Evolutionary conservation across 2,797 vertebrate genomes (phyloP), one percentile per base, ranked within the genome.

Genomic region (Natrix natrix): DNA sequence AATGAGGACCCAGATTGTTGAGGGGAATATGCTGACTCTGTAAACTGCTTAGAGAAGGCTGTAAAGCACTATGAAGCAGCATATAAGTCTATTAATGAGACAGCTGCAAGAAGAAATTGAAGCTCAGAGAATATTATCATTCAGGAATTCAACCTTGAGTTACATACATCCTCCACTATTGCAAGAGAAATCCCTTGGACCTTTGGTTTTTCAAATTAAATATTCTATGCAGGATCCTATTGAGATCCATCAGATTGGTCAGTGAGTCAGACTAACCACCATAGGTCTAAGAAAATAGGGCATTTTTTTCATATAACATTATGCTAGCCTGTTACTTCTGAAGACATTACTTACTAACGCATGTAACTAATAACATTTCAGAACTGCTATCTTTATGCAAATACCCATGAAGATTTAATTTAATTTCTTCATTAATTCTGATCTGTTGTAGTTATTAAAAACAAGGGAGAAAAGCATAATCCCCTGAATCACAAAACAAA

Each of bases 401-500:
- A 87, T 4, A 63, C 86, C n/a, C 74, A 92, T 11, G 56, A 37
- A 37, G 26, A 89, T 60, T 92, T 83, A 52, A 60, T 22, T 13
- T 74, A 10, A 7, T 66, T 90, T 87, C 20, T n/a, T 26, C 22
- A 32, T 20, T 59, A 91, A 59, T 93, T 87, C 20, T 91, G 63
- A 91, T 11, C 63, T 83, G 17, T 69, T 87, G n/a, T 32, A 54
- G 66, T 90, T 91, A 66, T 92, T 74, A 59, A 86, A 90, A 91
- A 54, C 69, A 87, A 43, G 24, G 10, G 7, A 2, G 13, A 26
- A 89, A 88, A 57, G 14, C 48, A 63, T 26, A 43, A 78, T 59
- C 32, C 24, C 83, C n/a, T 55, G 37, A 83, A 24, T 48, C 26
- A 28, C 17, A 90, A 24, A 12, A 26, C 57, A 43, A 61, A 89